These are phyloP conservation scores for Psix sp. DNA, from an alignment of 1,140 invertebrate species.

Conservation along the genomic window DNA sequence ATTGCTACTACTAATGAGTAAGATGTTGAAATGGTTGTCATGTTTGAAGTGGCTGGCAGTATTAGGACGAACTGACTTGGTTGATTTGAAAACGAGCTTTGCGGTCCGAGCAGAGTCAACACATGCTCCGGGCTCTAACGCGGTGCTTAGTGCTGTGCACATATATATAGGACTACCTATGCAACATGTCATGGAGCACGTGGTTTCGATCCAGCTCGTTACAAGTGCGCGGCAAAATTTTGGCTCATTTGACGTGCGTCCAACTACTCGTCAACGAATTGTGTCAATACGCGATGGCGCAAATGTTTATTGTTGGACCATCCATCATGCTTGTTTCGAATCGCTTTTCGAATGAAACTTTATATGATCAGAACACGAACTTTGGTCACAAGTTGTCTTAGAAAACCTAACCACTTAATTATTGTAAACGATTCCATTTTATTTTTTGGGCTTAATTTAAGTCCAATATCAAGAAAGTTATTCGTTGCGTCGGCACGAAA, in stretches of 20 bases:
- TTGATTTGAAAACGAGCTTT: slow-evolving; percentile 65
- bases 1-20: slow-evolving; percentile 31
- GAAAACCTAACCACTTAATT: too few relatives aligned
- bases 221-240: slow-evolving; percentile 67
- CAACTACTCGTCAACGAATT: slow-evolving; percentile 32
- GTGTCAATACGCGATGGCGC: slow-evolving; percentile 33
- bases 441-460: slow-evolving; percentile 48
- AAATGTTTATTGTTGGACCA: slow-evolving; percentile 38
- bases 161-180: slow-evolving; percentile 66
- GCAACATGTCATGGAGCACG: slow-evolving; percentile 71
- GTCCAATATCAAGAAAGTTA: slow-evolving; percentile 36
- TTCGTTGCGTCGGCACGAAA: slow-evolving; percentile 57
- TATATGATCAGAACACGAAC: neutral
- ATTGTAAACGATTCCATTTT: too few relatives aligned
- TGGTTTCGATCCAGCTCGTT: slow-evolving; percentile 67
- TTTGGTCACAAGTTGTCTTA: too few relatives aligned
- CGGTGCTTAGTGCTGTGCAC: slow-evolving; percentile 63
- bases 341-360: neutral
- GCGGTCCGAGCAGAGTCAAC: slow-evolving; percentile 66
- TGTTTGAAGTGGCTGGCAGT: slow-evolving; percentile 24
- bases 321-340: neutral
- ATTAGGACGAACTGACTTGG: slow-evolving; percentile 58
- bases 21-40: slow-evolving; percentile 38
- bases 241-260: slow-evolving; percentile 49
- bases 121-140: slow-evolving; percentile 67